Conservation (phyloP, 2,888 invertebrate genomes). For the Hydroisotoma schaefferi region DNA sequence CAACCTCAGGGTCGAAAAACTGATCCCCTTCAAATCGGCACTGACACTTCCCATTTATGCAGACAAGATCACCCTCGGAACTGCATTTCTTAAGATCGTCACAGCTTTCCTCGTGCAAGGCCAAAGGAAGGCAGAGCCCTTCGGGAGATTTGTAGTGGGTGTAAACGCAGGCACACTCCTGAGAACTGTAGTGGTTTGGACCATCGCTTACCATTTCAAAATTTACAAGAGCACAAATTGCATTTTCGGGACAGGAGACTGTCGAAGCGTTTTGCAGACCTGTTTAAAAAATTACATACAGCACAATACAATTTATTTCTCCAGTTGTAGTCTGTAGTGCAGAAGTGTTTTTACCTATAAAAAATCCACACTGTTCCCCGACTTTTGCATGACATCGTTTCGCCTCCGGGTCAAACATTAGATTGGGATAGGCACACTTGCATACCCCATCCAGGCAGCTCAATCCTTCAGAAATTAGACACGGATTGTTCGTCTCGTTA, state of each 20-base stretch:
- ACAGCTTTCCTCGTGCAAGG: constrained; percentile 22
- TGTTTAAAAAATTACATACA: too few relatives aligned
- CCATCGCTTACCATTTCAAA: constrained; percentile 26
- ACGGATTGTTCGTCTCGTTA: neutral
- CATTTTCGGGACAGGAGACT: constrained; percentile 26
- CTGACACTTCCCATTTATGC: constrained; percentile 16
- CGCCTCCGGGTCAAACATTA: constrained; percentile 14
- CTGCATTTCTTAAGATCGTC: constrained; percentile 23
- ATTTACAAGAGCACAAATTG: constrained; percentile 22
- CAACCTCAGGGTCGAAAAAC: constrained; percentile 22
- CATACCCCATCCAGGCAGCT: constrained; percentile 18
- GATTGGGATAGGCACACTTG: constrained; percentile 23
- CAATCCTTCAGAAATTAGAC: neutral
- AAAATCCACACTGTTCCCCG: constrained; percentile 29
- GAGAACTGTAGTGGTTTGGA: constrained; percentile 22
- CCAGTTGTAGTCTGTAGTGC: too few relatives aligned
- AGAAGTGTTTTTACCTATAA: too few relatives aligned
- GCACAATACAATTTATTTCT: too few relatives aligned
- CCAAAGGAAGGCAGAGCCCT: constrained; percentile 24
- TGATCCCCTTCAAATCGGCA: constrained; percentile 28
- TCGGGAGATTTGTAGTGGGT: constrained; percentile 19
- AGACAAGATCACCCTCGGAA: constrained; percentile 25
- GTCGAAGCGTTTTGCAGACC: constrained; percentile 24
- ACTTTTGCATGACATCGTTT: constrained; percentile 22
- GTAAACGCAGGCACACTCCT: constrained; percentile 22